Evolutionary conservation across 2,888 invertebrate genomes (phyloP).

Genomic region (Caenorhabditis sulstoni): DNA sequence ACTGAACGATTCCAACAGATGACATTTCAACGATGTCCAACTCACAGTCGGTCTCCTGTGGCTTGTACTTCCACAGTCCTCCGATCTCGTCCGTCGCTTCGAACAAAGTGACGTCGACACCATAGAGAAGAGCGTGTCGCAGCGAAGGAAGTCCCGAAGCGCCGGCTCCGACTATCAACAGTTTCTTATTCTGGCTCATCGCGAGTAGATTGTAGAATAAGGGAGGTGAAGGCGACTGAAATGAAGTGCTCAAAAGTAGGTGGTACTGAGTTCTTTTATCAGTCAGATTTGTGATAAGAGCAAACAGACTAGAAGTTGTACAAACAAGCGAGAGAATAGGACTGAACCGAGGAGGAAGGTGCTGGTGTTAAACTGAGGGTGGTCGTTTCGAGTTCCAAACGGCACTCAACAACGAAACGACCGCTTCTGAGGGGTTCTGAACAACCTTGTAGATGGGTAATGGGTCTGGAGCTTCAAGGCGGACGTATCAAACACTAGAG

Average conservation of each 20-base stretch:
- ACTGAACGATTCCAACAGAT: constrained; percentile 46
- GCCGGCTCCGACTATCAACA: constrained; percentile 63
- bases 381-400: not conserved
- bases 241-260: constrained; percentile 1
- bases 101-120: constrained; percentile 79
- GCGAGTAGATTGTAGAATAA: not conserved
- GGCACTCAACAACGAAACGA: no score
- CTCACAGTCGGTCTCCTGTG: constrained; percentile 64
- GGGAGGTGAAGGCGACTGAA: no score
- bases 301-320: constrained; percentile 55
- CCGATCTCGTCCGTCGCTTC: constrained; percentile 80
- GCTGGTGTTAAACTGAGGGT: not conserved
- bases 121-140: constrained; percentile 74
- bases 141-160: constrained; percentile 63
- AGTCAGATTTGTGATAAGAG: constrained; percentile 40
- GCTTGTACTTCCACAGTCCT: constrained; percentile 80
- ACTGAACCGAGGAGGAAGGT: not conserved
- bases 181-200: constrained; percentile 13
- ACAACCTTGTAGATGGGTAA: no score
- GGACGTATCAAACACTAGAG: not conserved
- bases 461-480: no score
- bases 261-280: constrained; percentile 54
- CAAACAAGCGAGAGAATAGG: constrained; percentile 19
- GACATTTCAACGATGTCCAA: not conserved
- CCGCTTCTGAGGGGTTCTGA: no score